Percentiles rank a stretch among this genome's conserved stretches.
These are phyloP conservation scores for Pristionchus japonicus DNA, from an alignment of 2,888 invertebrate genomes.

Conservation along the genomic window DNA sequence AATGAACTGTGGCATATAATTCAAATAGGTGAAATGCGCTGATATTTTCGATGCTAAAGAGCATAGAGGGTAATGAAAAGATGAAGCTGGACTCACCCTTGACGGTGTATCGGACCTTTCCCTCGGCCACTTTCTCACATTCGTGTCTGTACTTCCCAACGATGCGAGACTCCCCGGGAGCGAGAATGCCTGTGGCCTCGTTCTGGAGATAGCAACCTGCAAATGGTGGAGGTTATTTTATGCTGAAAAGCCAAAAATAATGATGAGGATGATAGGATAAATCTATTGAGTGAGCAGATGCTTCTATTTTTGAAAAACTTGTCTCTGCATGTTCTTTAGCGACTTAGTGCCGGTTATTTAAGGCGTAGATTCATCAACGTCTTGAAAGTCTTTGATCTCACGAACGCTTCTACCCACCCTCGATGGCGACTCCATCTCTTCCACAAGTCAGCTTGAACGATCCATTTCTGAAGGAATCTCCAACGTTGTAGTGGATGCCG, in stretches of 20 bases:
- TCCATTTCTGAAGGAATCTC: constrained; percentile 72
- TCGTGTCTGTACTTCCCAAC: constrained; percentile 68
- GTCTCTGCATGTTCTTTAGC: not conserved
- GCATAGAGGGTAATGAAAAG: not conserved
- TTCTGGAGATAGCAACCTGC: constrained; percentile 72
- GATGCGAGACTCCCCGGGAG: constrained; percentile 67
- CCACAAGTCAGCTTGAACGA: constrained; percentile 71
- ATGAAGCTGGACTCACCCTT: constrained; percentile 58
- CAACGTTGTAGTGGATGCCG: constrained; percentile 72
- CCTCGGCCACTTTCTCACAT: constrained; percentile 67
- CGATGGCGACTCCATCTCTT: constrained; percentile 68
- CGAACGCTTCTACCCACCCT: constrained; percentile 57
- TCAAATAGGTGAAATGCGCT: too few relatives aligned
- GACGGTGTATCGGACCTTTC: constrained; percentile 71
- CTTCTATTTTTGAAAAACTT: not conserved
- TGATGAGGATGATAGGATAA: too few relatives aligned
- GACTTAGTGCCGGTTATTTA: too few relatives aligned
- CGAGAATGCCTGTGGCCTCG: constrained; percentile 57
- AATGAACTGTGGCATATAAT: too few relatives aligned
- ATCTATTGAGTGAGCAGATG: not conserved
- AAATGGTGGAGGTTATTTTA: too few relatives aligned
- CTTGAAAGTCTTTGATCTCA: too few relatives aligned
- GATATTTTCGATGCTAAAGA: not conserved
- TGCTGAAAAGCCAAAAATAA: too few relatives aligned
- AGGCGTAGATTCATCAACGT: too few relatives aligned